These are phyloP conservation scores for Lordiphosa mommai DNA, from an alignment of 1,140 invertebrate genomes.

Conservation along the genomic window DNA sequence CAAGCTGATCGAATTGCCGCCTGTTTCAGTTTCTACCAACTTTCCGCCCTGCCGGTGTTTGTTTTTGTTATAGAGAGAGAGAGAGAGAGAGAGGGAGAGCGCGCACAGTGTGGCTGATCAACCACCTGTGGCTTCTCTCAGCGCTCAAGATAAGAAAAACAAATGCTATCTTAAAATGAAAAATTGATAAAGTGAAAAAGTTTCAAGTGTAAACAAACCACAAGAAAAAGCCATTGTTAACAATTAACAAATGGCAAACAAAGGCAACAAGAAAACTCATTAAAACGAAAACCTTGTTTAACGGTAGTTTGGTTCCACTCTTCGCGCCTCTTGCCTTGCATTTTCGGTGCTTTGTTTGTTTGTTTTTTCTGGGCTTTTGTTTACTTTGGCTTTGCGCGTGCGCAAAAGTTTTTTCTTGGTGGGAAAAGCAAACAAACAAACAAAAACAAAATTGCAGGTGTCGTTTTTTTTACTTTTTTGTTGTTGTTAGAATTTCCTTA, in stretches of 20 bases:
- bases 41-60: constrained; percentile 59
- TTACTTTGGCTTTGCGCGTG: constrained; percentile 46
- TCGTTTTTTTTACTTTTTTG: constrained; percentile 28
- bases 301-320: constrained; percentile 55
- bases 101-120: constrained; percentile 23
- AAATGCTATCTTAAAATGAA: constrained; percentile 2
- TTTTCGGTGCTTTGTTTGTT: constrained; percentile 13
- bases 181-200: constrained; percentile 48
- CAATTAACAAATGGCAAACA: constrained; percentile 57
- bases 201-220: constrained; percentile 21
- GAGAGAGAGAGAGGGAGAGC: constrained; percentile 9
- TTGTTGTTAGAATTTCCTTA: constrained; percentile 27
- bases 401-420: constrained; percentile 30
- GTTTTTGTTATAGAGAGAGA: constrained; percentile 47
- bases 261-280: constrained; percentile 62
- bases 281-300: constrained; percentile 42
- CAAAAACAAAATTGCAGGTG: constrained; percentile 38
- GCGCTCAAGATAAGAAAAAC: neutral
- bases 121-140: constrained; percentile 24
- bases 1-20: constrained; percentile 32
- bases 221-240: constrained; percentile 58
- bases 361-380: constrained; percentile 9
- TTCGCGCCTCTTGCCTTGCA: constrained; percentile 2
- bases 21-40: constrained; percentile 26
- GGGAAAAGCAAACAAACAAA: constrained; percentile 17